phyloP scores from a whole-genome alignment of 2,888 invertebrate genomes.

The Ryuthela nishihirai region DNA sequence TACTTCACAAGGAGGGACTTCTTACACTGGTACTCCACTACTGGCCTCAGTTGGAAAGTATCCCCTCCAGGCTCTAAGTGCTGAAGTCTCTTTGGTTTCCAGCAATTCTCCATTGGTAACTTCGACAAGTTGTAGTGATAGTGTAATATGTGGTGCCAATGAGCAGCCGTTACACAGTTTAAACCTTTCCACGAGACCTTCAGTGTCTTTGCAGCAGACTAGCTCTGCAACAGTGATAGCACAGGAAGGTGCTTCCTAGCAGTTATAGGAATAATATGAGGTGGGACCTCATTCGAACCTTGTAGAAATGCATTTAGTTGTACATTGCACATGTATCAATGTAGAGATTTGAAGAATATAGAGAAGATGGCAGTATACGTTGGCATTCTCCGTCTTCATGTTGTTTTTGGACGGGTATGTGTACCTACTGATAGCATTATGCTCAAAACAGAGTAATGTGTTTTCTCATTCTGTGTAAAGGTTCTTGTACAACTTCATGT shows the following conservation, averaged over 20 bases:
- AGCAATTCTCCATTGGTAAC: conserved; percentile 9
- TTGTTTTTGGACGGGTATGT: conserved; percentile 29
- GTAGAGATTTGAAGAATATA: conserved; percentile 4
- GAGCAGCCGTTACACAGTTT: conserved; percentile 30
- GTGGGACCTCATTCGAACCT: conserved; percentile 23
- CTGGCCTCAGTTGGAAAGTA: conserved; percentile 18
- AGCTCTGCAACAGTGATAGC: conserved; percentile 35
- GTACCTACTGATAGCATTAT: conserved; percentile 26
- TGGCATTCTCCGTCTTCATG: neutral
- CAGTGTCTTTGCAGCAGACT: conserved; percentile 33
- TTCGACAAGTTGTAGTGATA: conserved; percentile 16
- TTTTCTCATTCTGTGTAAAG: conserved; percentile 19
- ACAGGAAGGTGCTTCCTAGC: conserved; percentile 40
- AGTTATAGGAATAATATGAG: conserved; percentile 25
- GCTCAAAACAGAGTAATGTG: conserved; percentile 21
- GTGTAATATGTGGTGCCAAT: conserved; percentile 23
- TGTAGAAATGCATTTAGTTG: conserved; percentile 31
- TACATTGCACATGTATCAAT: conserved; percentile 28
- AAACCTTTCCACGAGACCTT: conserved; percentile 31
- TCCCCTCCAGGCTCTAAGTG: conserved; percentile 15
- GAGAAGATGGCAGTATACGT: neutral
- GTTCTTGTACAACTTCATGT: conserved; percentile 8
- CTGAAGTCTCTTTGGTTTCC: conserved; percentile 21
- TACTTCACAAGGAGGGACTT: conserved; percentile 14
- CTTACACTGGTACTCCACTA: conserved; percentile 10